phyloP scores from a whole-genome alignment of 1,140 invertebrate genomes.

The Tribolium madens region DNA sequence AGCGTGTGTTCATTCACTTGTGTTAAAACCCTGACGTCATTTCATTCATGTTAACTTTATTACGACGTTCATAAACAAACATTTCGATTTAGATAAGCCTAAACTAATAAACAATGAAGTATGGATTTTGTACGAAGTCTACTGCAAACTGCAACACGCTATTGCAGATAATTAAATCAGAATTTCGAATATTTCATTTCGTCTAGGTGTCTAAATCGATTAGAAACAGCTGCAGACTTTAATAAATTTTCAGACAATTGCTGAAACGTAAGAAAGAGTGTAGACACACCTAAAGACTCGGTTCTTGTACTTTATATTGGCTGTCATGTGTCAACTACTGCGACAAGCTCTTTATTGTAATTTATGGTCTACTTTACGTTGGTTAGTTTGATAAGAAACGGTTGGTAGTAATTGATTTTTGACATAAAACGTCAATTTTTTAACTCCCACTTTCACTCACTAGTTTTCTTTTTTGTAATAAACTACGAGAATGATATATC shows the following conservation, averaged over 20 bases:
- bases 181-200: neutral
- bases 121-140: neutral
- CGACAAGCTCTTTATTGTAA: neutral
- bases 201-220: conserved; percentile 7
- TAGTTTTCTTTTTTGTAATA: too few species aligned
- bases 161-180: conserved; percentile 15
- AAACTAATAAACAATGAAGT: neutral
- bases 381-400: too few species aligned
- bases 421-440: too few species aligned
- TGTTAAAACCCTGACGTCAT: neutral
- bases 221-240: conserved; percentile 3
- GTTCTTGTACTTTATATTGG: conserved; percentile 8
- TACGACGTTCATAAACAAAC: neutral
- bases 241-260: conserved; percentile 20
- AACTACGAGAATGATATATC: too few species aligned
- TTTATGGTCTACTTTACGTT: neutral
- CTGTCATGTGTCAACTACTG: conserved; percentile 3
- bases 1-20: neutral
- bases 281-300: neutral
- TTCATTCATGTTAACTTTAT: neutral
- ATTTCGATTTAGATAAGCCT: neutral
- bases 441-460: too few species aligned
- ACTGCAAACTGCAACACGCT: neutral
- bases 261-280: neutral
- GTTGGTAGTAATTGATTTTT: too few species aligned